A percentile compares a stretch with the other conserved stretches of the same genome.
Evolutionary conservation across 2,113 vertebrate species (phyloP).

Genomic region (Myrmophylax atrothorax): DNA sequence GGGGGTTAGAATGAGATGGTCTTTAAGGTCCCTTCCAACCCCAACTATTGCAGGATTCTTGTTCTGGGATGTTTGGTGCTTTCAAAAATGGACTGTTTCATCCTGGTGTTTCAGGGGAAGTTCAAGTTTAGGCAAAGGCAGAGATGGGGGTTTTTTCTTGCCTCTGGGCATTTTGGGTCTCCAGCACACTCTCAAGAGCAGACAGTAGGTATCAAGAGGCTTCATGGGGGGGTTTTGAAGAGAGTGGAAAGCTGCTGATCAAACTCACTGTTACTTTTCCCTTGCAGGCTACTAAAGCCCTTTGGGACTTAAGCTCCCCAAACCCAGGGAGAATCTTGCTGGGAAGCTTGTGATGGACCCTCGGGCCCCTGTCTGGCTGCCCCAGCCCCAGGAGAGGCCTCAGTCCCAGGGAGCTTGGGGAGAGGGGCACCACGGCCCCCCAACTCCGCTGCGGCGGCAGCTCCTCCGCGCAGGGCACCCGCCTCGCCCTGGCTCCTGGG

Average conservation of each 20-base stretch:
- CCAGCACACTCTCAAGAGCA: neutral
- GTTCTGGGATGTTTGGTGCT: neutral
- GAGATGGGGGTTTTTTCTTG: neutral
- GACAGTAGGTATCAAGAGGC: neutral
- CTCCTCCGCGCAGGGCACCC: neutral
- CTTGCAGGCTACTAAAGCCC: slow-evolving; percentile 40
- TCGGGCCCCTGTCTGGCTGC: neutral
- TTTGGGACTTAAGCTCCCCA: neutral
- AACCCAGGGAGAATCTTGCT: neutral
- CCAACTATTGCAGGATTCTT: neutral
- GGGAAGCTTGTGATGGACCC: slow-evolving; percentile 64
- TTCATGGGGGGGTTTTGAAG: neutral
- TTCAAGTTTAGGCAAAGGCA: neutral
- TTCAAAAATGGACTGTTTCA: neutral
- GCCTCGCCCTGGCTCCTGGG: neutral
- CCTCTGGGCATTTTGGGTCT: neutral
- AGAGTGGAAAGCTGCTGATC: neutral
- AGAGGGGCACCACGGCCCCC: neutral
- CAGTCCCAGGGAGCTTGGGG: fast-evolving
- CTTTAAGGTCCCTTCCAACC: neutral
- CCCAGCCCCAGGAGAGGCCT: neutral
- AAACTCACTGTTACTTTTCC: neutral
- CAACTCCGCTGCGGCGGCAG: neutral
- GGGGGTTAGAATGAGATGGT: neutral
- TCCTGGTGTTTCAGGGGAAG: neutral